phyloP scores from a whole-genome alignment of 2,888 invertebrate genomes.

The Eulithis testata region DNA sequence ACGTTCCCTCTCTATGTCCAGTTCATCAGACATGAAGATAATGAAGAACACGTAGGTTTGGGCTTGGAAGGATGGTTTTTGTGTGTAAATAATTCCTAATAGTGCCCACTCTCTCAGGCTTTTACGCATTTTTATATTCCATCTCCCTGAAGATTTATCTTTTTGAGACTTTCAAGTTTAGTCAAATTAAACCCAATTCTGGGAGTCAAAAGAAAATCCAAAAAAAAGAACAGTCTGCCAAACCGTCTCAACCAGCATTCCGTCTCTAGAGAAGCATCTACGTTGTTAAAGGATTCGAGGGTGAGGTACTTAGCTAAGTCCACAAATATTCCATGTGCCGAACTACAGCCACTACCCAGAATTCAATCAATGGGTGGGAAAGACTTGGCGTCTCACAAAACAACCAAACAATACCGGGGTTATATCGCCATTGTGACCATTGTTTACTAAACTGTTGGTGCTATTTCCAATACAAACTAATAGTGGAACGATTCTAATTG shows the following conservation, averaged over 20 bases:
- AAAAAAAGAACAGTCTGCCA: no score
- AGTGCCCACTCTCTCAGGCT: background rate
- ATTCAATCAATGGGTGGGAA: slow-evolving; percentile 45
- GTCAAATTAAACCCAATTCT: no score
- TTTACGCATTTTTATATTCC: no score
- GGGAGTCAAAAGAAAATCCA: no score
- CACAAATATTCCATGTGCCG: slow-evolving; percentile 6
- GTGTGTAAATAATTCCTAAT: background rate
- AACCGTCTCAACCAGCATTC: no score
- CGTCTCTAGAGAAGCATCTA: no score
- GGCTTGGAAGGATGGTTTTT: background rate
- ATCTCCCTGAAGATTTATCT: no score
- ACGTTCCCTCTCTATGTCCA: no score
- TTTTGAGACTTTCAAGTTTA: no score
- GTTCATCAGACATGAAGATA: no score
- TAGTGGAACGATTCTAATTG: slow-evolving; percentile 8
- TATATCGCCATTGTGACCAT: slow-evolving; percentile 47
- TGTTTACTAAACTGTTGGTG: slow-evolving; percentile 54
- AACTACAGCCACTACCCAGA: slow-evolving; percentile 17
- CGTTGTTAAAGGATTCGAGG: no score
- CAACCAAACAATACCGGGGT: slow-evolving; percentile 45
- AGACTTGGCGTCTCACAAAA: slow-evolving; percentile 36
- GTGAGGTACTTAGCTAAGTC: no score
- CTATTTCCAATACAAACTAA: slow-evolving; percentile 41
- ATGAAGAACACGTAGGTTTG: slow-evolving; percentile 1